A percentile compares a stretch with the other conserved stretches of the same genome.
Evolutionary conservation across 2,113 vertebrate genomes (phyloP).

Genomic region (Odontophorus gujanensis): DNA sequence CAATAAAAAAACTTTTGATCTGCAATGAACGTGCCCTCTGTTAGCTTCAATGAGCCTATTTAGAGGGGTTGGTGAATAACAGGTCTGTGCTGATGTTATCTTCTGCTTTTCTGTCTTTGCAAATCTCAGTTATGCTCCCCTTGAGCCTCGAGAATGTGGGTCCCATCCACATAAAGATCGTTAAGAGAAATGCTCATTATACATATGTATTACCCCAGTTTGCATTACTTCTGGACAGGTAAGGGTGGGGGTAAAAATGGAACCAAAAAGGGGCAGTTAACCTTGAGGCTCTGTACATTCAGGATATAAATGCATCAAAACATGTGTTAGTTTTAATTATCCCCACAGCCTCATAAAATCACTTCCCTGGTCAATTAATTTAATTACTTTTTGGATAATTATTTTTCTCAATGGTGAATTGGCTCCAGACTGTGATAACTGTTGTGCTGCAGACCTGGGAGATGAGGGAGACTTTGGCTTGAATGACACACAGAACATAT

Average conservation of each 20-base stretch:
- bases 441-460: background rate
- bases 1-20: background rate
- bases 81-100: rapidly evolving
- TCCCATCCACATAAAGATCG: background rate
- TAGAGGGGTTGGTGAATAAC: background rate
- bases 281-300: background rate
- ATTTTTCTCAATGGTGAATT: conserved; percentile 52
- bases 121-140: rapidly evolving
- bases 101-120: background rate
- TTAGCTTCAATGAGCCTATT: rapidly evolving
- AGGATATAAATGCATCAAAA: conserved; percentile 42
- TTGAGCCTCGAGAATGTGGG: background rate
- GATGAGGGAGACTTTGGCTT: background rate
- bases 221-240: background rate
- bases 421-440: background rate
- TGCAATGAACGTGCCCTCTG: background rate
- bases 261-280: background rate
- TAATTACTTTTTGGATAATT: conserved; percentile 66
- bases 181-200: background rate
- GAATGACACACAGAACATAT: background rate
- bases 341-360: conserved; percentile 27
- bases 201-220: rapidly evolving
- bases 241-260: rapidly evolving
- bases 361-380: conserved; percentile 72
- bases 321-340: conserved; percentile 59